Base-by-base conservation (phyloP, 2,888 invertebrate species). In the Synanthedon vespiformis region DNA sequence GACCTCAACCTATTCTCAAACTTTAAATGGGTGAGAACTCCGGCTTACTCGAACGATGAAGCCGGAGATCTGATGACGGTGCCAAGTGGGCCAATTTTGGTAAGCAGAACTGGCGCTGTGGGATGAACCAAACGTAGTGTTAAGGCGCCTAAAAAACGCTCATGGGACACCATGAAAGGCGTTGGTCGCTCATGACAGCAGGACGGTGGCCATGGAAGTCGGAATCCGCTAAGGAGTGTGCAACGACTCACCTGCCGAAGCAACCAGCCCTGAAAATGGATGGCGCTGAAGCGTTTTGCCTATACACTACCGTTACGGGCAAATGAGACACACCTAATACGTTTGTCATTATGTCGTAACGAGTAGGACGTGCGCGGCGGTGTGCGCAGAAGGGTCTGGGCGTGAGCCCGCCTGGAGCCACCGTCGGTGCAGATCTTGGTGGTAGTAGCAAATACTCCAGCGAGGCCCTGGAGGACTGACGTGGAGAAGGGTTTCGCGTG, bases 201-300 rank as follows among this genome's bases (percentile, higher is more conserved):
- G 90, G 91, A 90, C 90, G 90, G 90, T 91, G 91, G 90, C 89
- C 91, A 91, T 91, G 91, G 91, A 92, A 92, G 91, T 92, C 89
- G 91, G 89, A 89, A 89, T 86, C 90, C 89, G 90, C 89, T 88
- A 81, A 84, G 80, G 78, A 89, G 80, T 85, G 77, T 76, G 74
- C 62, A 75, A 89, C 82, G 76, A 89, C 89, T 89, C 89, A 89
- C 90, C 89, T 89, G 89, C 88, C 88, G 86, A 89, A 41, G 41
- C 41, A n/a, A 41, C 41, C 41, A 41, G 41, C 41, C 41, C 41
- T 41, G 41, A 41, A 41, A 41, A 41, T 41, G 41, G 41, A 41
- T 41, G 41, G 41, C 41, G 41, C 41, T 41, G 41, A 41, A 41
- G 41, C 41, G 41, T 41, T 41, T 41, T 41, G 41, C 41, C 41